Conservation (phyloP, 2,888 invertebrate genomes). For the Falcaria lacertinaria region DNA sequence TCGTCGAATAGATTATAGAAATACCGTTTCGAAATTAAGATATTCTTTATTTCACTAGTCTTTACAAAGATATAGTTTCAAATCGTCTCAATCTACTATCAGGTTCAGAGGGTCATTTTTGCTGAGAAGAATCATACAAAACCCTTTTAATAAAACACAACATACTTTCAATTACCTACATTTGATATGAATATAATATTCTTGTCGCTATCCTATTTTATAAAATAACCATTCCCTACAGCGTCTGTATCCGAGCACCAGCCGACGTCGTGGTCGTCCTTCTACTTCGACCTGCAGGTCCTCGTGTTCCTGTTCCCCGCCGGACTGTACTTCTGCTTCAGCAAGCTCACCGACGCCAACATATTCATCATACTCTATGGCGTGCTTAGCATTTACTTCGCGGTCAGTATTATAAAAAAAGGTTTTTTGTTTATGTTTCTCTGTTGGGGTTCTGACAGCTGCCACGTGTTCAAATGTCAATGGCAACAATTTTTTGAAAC, state of each 20-base stretch:
- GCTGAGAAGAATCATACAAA: too few species aligned
- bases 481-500: too few species aligned
- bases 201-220: neutral
- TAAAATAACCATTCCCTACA: slow-evolving; percentile 19
- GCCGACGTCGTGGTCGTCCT: slow-evolving; percentile 98
- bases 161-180: too few species aligned
- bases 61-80: neutral
- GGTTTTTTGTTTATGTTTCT: too few species aligned
- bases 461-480: neutral
- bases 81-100: too few species aligned
- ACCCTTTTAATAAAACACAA: too few species aligned
- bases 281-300: slow-evolving; percentile 98
- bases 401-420: slow-evolving; percentile 80
- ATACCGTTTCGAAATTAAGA: too few species aligned
- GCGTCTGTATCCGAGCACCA: slow-evolving; percentile 98
- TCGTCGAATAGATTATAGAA: too few species aligned
- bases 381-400: slow-evolving; percentile 98
- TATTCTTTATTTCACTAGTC: neutral
- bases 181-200: too few species aligned
- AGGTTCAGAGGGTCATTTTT: too few species aligned
- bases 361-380: slow-evolving; percentile 99
- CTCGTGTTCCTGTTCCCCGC: slow-evolving; percentile 97
- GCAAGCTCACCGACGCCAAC: slow-evolving; percentile 94
- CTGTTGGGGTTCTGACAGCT: too few species aligned
- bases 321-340: slow-evolving; percentile 98